Base-by-base conservation (phyloP, 2,797 vertebrate species). In the Lacerta viridis region DNA sequence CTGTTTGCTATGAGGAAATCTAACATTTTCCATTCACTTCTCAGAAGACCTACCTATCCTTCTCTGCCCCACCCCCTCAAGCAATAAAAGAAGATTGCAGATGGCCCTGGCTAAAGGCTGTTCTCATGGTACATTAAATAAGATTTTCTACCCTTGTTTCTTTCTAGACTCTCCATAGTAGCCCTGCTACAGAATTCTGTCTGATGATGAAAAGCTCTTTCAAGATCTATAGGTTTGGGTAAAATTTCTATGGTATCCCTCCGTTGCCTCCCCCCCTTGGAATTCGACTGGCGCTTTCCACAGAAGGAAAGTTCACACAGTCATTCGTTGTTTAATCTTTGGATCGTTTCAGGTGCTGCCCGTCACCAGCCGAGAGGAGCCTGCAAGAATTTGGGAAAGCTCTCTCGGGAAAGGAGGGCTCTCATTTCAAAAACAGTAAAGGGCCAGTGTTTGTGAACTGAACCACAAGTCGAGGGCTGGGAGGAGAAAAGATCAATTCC, bases 391-490 rank as follows among this genome's bases (percentile, higher is more conserved):
- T 43, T 72, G 74, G 83, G 29, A 89, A 82, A 86, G 61, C 84
- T 89, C 77, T 17, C 41, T 76, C 72, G 59, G 59, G 69, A 80
- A 89, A 81, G 15, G 39, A 85, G 78, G 15, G 77, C 69, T 86
- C 86, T 89, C 71, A 82, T 86, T 85, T 89, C 88, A 75, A 82
- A 85, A 69, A 74, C 4, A 55, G 50, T 78, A 84, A n/a, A 17
- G 74, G n/a, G 46, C 87, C 66, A 61, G 7, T 29, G 25, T 69
- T 76, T 81, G 55, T 80, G 79, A 89, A 59, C 43, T 33, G 8
- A 86, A 69, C 29, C 18, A 6, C 41, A 86, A 81, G 78, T 75
- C 59, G 69, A 27, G 7, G 72, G 10, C 8, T 3, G 15, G 39
- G 39, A 9, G 27, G 85, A 23, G 36, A 17, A 46, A 36, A 46